Percentiles rank a stretch among this genome's conserved stretches.
These are phyloP conservation scores for Myrmophylax atrothorax DNA, from an alignment of 2,113 vertebrate genomes.

Conservation along the genomic window DNA sequence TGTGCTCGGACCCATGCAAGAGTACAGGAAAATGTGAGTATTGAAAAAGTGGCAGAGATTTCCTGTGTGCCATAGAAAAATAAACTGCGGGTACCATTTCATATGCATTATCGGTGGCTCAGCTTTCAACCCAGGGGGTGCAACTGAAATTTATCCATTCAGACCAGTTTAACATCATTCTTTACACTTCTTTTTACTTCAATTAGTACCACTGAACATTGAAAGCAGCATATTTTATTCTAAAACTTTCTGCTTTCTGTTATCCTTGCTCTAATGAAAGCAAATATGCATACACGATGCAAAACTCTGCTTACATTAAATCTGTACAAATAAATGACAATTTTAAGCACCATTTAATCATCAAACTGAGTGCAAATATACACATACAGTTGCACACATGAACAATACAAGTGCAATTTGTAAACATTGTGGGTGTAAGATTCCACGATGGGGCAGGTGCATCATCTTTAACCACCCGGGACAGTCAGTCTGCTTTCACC, in stretches of 20 bases:
- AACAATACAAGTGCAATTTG: background rate
- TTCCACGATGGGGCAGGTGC: background rate
- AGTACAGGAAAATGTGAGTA: background rate
- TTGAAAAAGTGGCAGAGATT: background rate
- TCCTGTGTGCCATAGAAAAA: background rate
- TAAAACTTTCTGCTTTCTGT: background rate
- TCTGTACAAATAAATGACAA: background rate
- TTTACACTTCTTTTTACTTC: background rate
- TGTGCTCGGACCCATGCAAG: background rate
- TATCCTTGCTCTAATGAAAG: background rate
- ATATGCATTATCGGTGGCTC: rapidly evolving
- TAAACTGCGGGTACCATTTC: background rate
- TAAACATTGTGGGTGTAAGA: background rate
- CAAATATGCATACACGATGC: rapidly evolving
- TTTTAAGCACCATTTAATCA: background rate
- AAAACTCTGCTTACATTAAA: background rate
- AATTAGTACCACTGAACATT: background rate
- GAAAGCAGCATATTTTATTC: background rate
- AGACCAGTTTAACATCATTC: background rate
- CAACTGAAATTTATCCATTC: background rate
- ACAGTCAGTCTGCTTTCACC: rapidly evolving
- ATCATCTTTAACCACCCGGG: rapidly evolving
- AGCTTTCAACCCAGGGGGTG: background rate
- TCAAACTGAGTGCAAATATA: background rate
- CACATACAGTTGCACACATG: too few relatives aligned